These are phyloP conservation scores for Sceloporus tristichus DNA, from an alignment of 2,113 vertebrate genomes.

Conservation along the genomic window DNA sequence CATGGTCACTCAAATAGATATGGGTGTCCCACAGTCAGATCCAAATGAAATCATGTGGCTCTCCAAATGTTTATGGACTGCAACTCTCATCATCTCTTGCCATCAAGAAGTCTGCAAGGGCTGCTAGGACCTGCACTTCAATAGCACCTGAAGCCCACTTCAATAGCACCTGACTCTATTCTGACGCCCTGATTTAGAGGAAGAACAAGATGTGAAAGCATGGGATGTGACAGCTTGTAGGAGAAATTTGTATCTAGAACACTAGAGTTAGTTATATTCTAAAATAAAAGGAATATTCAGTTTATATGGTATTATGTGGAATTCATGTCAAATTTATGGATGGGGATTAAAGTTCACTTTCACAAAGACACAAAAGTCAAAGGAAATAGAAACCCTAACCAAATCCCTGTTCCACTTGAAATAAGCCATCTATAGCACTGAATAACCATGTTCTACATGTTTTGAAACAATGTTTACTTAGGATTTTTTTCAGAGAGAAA, in stretches of 20 bases:
- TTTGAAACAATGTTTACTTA: background rate
- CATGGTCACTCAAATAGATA: too few relatives aligned
- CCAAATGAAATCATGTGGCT: background rate
- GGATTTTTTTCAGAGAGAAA: constrained; percentile 7
- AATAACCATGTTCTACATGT: background rate
- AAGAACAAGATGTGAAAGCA: background rate
- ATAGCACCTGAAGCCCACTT: too few relatives aligned
- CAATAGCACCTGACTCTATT: background rate
- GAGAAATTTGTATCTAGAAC: background rate
- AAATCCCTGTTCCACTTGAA: background rate
- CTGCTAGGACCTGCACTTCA: background rate
- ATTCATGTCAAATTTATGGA: background rate
- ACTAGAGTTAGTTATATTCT: background rate
- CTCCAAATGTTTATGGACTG: background rate
- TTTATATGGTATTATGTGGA: background rate
- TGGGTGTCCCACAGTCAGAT: too few relatives aligned
- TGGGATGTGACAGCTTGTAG: background rate
- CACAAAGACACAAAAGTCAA: background rate
- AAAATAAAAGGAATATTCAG: background rate
- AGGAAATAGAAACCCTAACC: too few relatives aligned
- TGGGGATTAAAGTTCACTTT: background rate
- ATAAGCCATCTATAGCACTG: too few relatives aligned
- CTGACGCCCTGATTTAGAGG: background rate
- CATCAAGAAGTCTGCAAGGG: background rate
- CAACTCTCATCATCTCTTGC: background rate